Conservation (phyloP, 2,888 invertebrate genomes). For the Cabera pusaria region DNA sequence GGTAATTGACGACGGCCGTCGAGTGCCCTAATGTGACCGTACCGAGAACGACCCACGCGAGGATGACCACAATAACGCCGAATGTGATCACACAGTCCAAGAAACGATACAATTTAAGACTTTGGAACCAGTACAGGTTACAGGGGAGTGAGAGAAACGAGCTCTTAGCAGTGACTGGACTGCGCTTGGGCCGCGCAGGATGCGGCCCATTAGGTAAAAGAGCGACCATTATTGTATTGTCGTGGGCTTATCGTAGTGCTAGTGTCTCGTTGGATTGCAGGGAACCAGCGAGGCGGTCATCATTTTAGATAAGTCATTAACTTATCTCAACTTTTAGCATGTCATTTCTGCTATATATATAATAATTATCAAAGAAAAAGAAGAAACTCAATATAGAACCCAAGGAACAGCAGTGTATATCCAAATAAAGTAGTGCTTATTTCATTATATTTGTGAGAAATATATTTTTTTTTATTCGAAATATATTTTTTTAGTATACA, state of each 20-base stretch:
- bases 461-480: too few relatives aligned
- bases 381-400: too few relatives aligned
- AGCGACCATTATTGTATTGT: slow-evolving; percentile 81
- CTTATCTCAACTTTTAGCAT: too few relatives aligned
- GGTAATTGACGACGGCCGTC: slow-evolving; percentile 42
- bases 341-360: too few relatives aligned
- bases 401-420: too few relatives aligned
- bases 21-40: slow-evolving; percentile 35
- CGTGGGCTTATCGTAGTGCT: slow-evolving; percentile 75
- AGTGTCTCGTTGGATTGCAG: slow-evolving; percentile 67
- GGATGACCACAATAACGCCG: slow-evolving; percentile 54
- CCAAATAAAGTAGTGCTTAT: too few relatives aligned
- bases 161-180: slow-evolving; percentile 76
- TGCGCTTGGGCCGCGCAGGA: slow-evolving; percentile 71
- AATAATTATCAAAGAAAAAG: too few relatives aligned
- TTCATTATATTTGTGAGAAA: too few relatives aligned
- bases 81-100: slow-evolving; percentile 46
- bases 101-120: slow-evolving; percentile 26
- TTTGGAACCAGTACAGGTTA: slow-evolving; percentile 37
- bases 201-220: slow-evolving; percentile 75
- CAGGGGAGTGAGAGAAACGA: slow-evolving; percentile 52
- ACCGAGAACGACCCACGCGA: slow-evolving; percentile 52
- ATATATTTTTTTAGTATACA: too few relatives aligned
- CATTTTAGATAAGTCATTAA: slow-evolving; percentile 34
- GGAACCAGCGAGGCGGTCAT: slow-evolving; percentile 45